Base-by-base conservation (phyloP, 2,797 vertebrate species). In the Nannoperca australis region DNA sequence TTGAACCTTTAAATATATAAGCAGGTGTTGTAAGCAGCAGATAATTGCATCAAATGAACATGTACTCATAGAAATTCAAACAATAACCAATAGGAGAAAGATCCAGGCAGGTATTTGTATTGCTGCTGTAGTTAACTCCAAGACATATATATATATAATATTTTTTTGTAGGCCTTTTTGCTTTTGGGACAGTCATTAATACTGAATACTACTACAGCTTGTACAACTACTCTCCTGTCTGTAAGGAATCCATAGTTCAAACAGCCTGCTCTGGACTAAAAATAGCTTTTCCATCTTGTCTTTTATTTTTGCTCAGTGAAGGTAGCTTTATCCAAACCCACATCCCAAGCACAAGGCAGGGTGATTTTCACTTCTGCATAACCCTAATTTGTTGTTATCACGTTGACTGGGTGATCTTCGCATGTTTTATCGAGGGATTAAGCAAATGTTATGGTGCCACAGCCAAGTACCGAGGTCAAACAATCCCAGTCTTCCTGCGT, bases 401-500 rank as follows among this genome's bases (percentile, higher is more conserved):
- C 60, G 56, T 49, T 79, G 42, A 73, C 63, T 73, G 50, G 34
- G 11, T 27, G 24, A 47, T 55, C 50, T 69, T 78, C 55, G 70
- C 27, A 47, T 30, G 71, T 76, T 65, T 67, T 24, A 70, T 63
- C 17, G 7, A 14, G 10, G 54, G 49, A 80, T 63, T n/a, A 64
- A 51, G 44, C 79, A 12, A 20, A 32, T 70, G 67, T 74, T 80
- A 66, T 72, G 60, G 56, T 71, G 51, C 70, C 79, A 66, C 67
- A 58, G 67, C 63, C 40, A 58, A 71, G 79, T 12, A 44, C 1
- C 17, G 24, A 59, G 47, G 66, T 38, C 47, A 63, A 90, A 91
- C 85, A 92, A 87, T 89, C 55, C 74, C 67, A 42, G 70, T 76
- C 83, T 93, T 95, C 93, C 94, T 93, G 87, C 62, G 62, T 93